Base-by-base conservation (phyloP, 1,140 invertebrate genomes). In the Drosophila bipectinata region DNA sequence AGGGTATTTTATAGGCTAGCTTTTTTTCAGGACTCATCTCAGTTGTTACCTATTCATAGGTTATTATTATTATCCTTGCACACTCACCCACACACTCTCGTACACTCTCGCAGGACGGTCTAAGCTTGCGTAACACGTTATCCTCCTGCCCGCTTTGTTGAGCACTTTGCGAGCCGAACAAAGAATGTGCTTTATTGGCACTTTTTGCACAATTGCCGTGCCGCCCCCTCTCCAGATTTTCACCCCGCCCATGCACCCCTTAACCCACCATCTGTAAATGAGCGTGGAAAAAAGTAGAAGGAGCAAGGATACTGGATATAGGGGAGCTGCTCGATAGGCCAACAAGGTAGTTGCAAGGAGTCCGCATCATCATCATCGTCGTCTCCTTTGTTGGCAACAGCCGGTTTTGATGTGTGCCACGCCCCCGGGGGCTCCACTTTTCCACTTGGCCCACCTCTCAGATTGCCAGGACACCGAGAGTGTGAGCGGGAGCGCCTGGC, bases 141-240 rank as follows among this genome's bases (percentile, higher is more conserved):
- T 67, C 78, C 78, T 67, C 64, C 66, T 69, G 66, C 66, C 55
- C 59, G 83, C 83, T 88, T 87, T 88, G 83, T 83, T 83, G 79
- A 87, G 83, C 83, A 87, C 83, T 87, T 87, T 87, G 79, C 78
- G 59, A 85, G 79, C 82, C 67, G 83, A 88, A 88, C 83, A 88
- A 88, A 88, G 83, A 88, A 88, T 88, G 76, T 88, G 83, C 83
- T 87, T 87, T 87, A 87, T 87, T 88, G 83, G 83, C 83, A 87
- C 83, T 87, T 87, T 85, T 87, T 87, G 67, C 83, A 87, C 83
- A 87, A 87, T 87, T 87, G 83, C 82, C 74, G 64, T 48, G 68
- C 64, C 71, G 49, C 49, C 55, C 18, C 9, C 56, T 47, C 49
- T 32, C 7, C 39, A 47, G 7, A 5, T 44, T 45, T 4, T 5